phyloP scores from a whole-genome alignment of 2,113 vertebrate species.

The Bothrops jararaca region DNA sequence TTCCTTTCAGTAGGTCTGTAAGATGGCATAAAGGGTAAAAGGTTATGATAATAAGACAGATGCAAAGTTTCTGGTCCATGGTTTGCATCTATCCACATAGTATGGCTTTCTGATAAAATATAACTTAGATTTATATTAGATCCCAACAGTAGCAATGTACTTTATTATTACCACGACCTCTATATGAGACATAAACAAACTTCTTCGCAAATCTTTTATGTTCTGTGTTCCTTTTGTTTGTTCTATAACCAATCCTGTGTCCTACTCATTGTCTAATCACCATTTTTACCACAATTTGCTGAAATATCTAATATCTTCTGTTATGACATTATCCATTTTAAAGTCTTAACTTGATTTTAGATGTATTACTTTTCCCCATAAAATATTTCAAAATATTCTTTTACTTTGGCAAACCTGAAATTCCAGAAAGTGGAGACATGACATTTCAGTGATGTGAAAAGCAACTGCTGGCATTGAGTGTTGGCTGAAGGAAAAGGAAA shows the following conservation, averaged over 20 bases:
- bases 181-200: slow-evolving; percentile 59
- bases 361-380: neutral
- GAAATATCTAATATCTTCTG: neutral
- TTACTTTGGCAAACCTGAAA: neutral
- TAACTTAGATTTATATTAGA: slow-evolving; percentile 63
- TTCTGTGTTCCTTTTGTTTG: slow-evolving; percentile 31
- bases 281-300: slow-evolving; percentile 22
- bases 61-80: slow-evolving; percentile 54
- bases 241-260: slow-evolving; percentile 8
- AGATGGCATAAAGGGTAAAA: slow-evolving; percentile 9
- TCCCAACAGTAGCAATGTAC: slow-evolving; percentile 66
- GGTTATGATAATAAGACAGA: slow-evolving; percentile 47
- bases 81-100: slow-evolving; percentile 49
- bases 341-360: neutral
- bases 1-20: neutral
- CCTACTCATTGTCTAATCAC: slow-evolving; percentile 36
- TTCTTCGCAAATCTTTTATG: slow-evolving; percentile 31
- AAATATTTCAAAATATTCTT: neutral
- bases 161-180: slow-evolving; percentile 47
- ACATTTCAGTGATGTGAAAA: neutral
- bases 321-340: neutral
- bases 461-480: no score
- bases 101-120: slow-evolving; percentile 54
- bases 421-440: neutral
- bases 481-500: neutral